Percentiles rank a stretch among this genome's conserved stretches.
Conservation (phyloP, 1,140 invertebrate genomes). For the Drosophila ambigua region DNA sequence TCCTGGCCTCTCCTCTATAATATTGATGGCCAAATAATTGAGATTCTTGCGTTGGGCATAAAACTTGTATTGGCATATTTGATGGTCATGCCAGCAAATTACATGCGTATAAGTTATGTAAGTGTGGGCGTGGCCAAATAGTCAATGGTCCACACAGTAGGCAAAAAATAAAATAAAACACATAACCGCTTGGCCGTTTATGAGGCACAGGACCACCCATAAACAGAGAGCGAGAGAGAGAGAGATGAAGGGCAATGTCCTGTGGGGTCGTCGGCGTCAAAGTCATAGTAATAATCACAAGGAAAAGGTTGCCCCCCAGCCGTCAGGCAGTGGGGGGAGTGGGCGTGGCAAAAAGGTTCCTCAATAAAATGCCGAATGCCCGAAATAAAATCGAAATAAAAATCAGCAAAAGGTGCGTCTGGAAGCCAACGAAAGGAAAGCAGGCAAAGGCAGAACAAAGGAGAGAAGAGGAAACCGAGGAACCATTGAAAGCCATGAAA, state of each 20-base stretch:
- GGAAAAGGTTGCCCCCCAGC: conserved; percentile 54
- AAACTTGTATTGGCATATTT: conserved; percentile 65
- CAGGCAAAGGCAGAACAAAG: conserved; percentile 1
- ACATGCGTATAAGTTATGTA: conserved; percentile 19
- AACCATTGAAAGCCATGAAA: conserved; percentile 7
- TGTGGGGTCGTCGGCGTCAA: conserved; percentile 45
- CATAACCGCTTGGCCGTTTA: conserved; percentile 69
- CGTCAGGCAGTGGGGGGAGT: not conserved
- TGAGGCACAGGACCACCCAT: conserved; percentile 25
- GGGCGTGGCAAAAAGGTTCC: conserved; percentile 55
- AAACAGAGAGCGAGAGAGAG: too few relatives aligned
- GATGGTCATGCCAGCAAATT: conserved; percentile 48
- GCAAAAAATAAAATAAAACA: conserved; percentile 24
- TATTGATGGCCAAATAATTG: conserved; percentile 81
- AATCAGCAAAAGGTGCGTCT: conserved; percentile 77
- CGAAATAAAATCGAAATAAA: conserved; percentile 74
- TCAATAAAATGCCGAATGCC: conserved; percentile 73
- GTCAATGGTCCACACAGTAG: conserved; percentile 2
- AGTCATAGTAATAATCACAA: conserved; percentile 74
- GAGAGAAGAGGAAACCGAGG: conserved; percentile 24
- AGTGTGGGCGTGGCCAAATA: conserved; percentile 25
- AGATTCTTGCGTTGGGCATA: conserved; percentile 65
- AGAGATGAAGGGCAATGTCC: conserved; percentile 29
- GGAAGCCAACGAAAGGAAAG: conserved; percentile 1
- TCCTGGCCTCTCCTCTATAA: conserved; percentile 36